phyloP scores from a whole-genome alignment of 2,888 invertebrate genomes.

The Tiphia femorata region DNA sequence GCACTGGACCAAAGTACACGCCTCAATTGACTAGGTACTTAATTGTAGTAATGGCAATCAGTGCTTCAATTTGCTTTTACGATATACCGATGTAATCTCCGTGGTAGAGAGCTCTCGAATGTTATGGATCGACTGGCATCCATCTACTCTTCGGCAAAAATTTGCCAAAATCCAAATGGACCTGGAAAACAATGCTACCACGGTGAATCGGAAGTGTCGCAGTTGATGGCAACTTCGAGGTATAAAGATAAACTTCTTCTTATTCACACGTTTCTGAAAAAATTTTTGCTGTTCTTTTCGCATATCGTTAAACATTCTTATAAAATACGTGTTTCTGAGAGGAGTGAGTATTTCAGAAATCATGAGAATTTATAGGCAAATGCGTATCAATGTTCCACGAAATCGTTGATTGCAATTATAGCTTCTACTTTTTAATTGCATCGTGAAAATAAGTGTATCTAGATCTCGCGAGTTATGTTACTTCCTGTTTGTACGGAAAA shows the following conservation, averaged over 20 bases:
- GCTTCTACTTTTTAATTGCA: too few relatives aligned
- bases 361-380: too few relatives aligned
- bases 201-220: slow-evolving; percentile 76
- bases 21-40: slow-evolving; percentile 72
- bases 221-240: slow-evolving; percentile 70
- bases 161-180: slow-evolving; percentile 57
- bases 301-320: not conserved
- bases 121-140: slow-evolving; percentile 72
- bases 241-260: too few relatives aligned
- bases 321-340: too few relatives aligned
- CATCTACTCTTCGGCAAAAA: slow-evolving; percentile 73
- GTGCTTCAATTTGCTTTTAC: not conserved
- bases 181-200: slow-evolving; percentile 70
- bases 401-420: too few relatives aligned
- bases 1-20: slow-evolving; percentile 75
- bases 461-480: too few relatives aligned
- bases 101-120: slow-evolving; percentile 67
- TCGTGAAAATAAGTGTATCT: too few relatives aligned
- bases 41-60: not conserved
- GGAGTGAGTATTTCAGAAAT: too few relatives aligned
- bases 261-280: not conserved
- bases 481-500: too few relatives aligned
- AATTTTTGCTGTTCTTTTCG: slow-evolving; percentile 4
- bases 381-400: too few relatives aligned
- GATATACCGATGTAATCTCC: not conserved